Evolutionary conservation across 2,888 invertebrate genomes (phyloP).

Genomic region (Petrolisthes cinctipes): DNA sequence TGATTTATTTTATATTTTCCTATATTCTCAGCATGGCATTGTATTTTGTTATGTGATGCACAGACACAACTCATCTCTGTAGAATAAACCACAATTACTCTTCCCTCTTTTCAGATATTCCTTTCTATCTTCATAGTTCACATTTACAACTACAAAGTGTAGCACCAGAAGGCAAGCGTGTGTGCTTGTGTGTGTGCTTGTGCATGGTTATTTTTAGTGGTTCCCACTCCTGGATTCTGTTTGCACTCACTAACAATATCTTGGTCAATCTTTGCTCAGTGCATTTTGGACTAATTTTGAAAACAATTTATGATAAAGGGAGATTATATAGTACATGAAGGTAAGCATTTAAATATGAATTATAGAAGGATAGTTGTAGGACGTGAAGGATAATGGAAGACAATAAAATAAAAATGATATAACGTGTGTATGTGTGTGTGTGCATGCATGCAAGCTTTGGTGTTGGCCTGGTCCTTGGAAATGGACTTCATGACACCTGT

Average conservation of each 20-base stretch:
- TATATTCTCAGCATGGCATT: no score
- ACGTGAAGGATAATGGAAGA: no score
- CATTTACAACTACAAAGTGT: slow-evolving; percentile 47
- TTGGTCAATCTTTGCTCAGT: no score
- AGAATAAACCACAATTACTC: neutral
- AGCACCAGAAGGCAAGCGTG: slow-evolving; percentile 53
- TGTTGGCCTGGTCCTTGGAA: neutral
- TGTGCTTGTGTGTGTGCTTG: slow-evolving; percentile 27
- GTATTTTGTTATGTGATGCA: no score
- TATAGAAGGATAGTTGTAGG: no score
- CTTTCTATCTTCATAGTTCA: slow-evolving; percentile 58
- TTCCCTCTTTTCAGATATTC: slow-evolving; percentile 58
- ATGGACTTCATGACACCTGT: neutral
- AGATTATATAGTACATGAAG: no score
- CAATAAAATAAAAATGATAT: no score
- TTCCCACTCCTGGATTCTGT: neutral
- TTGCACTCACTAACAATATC: neutral
- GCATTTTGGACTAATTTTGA: no score
- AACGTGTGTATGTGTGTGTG: neutral
- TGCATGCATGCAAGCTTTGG: neutral
- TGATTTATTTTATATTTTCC: no score
- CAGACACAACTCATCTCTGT: neutral
- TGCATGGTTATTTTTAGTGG: slow-evolving; percentile 1
- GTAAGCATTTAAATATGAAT: no score
- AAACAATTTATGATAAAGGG: no score